A percentile compares a stretch with the other conserved stretches of the same genome.
Evolutionary conservation across 2,113 vertebrate genomes (phyloP).

Genomic region (Desmodus rotundus): DNA sequence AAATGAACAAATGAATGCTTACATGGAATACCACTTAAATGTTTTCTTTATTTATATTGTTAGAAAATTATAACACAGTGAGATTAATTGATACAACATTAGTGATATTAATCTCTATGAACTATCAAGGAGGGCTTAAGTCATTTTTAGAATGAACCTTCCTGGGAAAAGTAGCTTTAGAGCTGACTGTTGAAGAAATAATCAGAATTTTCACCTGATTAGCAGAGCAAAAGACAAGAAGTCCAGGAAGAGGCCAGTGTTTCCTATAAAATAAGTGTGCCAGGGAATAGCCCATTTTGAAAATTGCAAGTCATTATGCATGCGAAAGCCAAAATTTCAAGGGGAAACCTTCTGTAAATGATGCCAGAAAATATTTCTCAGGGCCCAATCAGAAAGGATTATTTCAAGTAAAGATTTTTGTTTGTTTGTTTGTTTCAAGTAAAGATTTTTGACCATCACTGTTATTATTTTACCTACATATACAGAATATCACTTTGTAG

Average conservation of each 20-base stretch:
- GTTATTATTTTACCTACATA: background rate
- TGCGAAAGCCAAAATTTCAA: background rate
- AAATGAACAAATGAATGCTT: background rate
- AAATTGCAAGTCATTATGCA: background rate
- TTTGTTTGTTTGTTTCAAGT: too few species aligned
- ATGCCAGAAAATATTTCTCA: background rate
- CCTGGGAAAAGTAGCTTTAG: background rate
- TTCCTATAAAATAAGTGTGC: background rate
- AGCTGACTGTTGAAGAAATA: background rate
- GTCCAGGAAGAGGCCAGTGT: background rate
- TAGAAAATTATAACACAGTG: background rate
- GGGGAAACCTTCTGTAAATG: background rate
- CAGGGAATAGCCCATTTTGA: background rate
- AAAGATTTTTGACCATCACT: too few species aligned
- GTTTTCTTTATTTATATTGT: background rate
- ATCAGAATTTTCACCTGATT: background rate
- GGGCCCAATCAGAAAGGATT: background rate
- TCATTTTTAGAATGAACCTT: background rate
- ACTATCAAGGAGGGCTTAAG: background rate
- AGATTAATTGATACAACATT: background rate
- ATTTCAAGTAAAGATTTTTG: too few species aligned
- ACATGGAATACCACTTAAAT: background rate
- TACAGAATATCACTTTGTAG: background rate
- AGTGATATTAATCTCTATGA: background rate
- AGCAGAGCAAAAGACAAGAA: background rate